phyloP scores from a whole-genome alignment of 2,888 invertebrate genomes.

The Cryptops parisi region DNA sequence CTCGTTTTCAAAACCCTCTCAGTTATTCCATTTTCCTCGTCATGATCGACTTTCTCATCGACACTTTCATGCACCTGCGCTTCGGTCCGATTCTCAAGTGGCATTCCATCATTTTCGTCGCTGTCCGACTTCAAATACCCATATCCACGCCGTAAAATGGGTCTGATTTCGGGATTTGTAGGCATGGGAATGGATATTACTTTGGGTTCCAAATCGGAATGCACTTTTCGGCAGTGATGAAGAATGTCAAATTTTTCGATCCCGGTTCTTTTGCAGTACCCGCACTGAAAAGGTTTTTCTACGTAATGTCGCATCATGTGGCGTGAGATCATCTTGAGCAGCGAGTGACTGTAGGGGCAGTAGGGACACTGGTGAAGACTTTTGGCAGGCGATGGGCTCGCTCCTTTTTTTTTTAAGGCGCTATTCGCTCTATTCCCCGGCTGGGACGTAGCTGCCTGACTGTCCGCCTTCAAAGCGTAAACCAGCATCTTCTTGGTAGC shows the following conservation, averaged over 20 bases:
- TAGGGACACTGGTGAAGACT: conserved; percentile 7
- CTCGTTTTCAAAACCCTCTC: too few relatives aligned
- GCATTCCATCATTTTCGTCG: neutral
- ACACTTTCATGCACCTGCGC: neutral
- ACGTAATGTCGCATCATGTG: conserved; percentile 11
- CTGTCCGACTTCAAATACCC: neutral
- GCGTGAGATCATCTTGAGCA: conserved; percentile 11
- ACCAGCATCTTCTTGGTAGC: conserved; percentile 5
- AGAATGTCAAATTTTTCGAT: conserved; percentile 13
- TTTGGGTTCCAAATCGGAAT: conserved; percentile 5
- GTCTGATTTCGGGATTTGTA: conserved; percentile 9
- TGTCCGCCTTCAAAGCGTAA: neutral
- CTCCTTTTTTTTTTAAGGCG: neutral
- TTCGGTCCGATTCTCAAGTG: neutral
- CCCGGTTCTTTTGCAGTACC: conserved; percentile 10
- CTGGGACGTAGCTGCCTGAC: neutral
- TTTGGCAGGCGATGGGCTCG: neutral
- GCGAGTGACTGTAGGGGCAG: conserved; percentile 11
- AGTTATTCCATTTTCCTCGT: neutral
- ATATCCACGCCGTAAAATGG: conserved; percentile 10
- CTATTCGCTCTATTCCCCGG: neutral
- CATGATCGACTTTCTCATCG: neutral
- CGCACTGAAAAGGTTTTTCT: conserved; percentile 13
- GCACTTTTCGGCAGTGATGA: conserved; percentile 9
- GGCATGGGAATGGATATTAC: conserved; percentile 10